phyloP scores from a whole-genome alignment of 2,113 vertebrate species.

The Cyprinodon tularosa region DNA sequence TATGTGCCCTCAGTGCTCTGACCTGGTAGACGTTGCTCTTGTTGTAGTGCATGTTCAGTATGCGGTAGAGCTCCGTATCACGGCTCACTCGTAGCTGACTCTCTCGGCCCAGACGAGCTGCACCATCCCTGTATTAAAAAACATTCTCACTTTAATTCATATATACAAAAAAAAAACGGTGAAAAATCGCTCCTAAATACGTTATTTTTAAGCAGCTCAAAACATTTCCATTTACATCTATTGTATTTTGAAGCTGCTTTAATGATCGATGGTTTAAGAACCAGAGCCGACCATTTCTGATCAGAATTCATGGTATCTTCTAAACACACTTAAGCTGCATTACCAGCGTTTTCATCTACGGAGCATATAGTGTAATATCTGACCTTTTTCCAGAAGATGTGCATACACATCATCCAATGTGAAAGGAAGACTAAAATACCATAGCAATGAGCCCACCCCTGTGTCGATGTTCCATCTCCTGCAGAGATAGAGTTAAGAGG shows the following conservation, averaged over 20 bases:
- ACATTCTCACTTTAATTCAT: neutral
- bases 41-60: constrained; percentile 86
- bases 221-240: neutral
- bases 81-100: constrained; percentile 73
- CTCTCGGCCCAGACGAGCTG: constrained; percentile 68
- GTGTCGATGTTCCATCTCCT: neutral
- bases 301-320: no score
- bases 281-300: no score
- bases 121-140: constrained; percentile 64
- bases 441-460: neutral
- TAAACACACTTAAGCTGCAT: neutral
- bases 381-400: neutral
- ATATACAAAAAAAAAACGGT: no score
- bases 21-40: constrained; percentile 86
- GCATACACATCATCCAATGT: neutral
- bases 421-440: neutral
- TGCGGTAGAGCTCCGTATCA: constrained; percentile 82
- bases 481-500: constrained; percentile 12
- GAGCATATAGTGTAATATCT: neutral
- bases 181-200: neutral
- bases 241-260: neutral
- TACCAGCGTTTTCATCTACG: neutral
- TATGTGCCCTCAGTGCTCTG: constrained; percentile 2
- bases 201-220: neutral
- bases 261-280: neutral